phyloP scores from a whole-genome alignment of 2,888 invertebrate genomes.

The Himalopsyche tibetana region DNA sequence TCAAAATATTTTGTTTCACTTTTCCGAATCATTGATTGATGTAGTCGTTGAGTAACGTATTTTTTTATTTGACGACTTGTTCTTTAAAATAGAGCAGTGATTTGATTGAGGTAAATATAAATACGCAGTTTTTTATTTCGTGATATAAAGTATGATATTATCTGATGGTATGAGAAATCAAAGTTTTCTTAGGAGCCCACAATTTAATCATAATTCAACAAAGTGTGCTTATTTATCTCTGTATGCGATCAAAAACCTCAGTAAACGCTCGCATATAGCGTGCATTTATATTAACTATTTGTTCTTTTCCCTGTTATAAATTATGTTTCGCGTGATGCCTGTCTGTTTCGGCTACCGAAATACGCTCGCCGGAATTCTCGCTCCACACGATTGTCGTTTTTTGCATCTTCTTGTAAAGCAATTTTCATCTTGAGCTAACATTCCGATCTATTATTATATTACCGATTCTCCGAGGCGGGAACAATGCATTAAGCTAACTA shows the following conservation, averaged over 20 bases:
- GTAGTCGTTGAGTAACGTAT: no score
- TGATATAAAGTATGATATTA: no score
- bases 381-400: constrained; percentile 34
- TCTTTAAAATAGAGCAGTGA: no score
- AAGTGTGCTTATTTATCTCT: background rate
- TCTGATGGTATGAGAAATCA: no score
- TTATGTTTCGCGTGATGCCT: constrained; percentile 4
- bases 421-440: constrained; percentile 50
- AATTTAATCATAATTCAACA: background rate
- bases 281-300: constrained; percentile 32
- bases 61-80: no score
- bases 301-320: background rate
- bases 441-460: constrained; percentile 58
- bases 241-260: background rate
- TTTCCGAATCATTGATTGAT: no score
- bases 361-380: constrained; percentile 2
- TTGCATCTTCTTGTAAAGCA: constrained; percentile 28
- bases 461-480: constrained; percentile 18
- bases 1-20: no score
- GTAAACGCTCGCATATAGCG: background rate
- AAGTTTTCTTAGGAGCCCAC: no score
- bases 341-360: constrained; percentile 7
- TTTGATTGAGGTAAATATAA: no score
- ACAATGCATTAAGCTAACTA: constrained; percentile 32
- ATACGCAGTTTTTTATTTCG: no score